Evolutionary conservation across 2,113 vertebrate species (phyloP), one percentile per base, ranked within the genome.

Genomic region (Rhabdomys dilectus): DNA sequence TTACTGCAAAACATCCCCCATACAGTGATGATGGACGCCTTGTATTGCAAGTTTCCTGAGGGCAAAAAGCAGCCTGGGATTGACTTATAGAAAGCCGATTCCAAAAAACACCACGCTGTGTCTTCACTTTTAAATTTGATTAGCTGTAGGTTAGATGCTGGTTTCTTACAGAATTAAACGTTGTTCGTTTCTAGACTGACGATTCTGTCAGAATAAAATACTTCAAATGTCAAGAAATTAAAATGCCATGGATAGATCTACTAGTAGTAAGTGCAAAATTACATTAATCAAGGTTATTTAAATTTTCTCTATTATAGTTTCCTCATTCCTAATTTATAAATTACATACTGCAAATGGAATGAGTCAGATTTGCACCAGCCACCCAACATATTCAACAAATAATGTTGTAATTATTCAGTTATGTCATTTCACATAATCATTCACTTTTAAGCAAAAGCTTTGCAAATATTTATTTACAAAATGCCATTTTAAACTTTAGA

Each of bases 91-190:
- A 77, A 96, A 91, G n/a, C 77, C 70, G 73, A 92, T 94, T 53
- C 42, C 85, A 88, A 66, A 64, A 78, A 95, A 31, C 15, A 78
- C 42, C 84, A 72, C 9, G 48, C 24, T 77, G 45, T 58, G 64
- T 64, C 51, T 91, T 56, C 1, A 66, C n/a, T 89, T 96, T 96
- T 42, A 94, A 96, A 93, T 97, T 64, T 96, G 62, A 87, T 77
- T 88, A 92, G 85, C 94, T 92, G 29, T 36, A 17, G 80, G 62
- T 75, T 64, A 88, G 56, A 22, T 88, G 56, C 68, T 88, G 78
- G 68, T 42, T 94, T 85, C 24, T 93, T 78, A 91, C 7, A 70
- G 62, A 89, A 91, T 78, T 90, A 82, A 72, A 36, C 75, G 36
- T 89, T 91, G 92, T 10, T 48, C 56, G n/a, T 87, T 94, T 94